Conservation (phyloP, 1,140 invertebrate species). For the Drosophila nikananu region DNA sequence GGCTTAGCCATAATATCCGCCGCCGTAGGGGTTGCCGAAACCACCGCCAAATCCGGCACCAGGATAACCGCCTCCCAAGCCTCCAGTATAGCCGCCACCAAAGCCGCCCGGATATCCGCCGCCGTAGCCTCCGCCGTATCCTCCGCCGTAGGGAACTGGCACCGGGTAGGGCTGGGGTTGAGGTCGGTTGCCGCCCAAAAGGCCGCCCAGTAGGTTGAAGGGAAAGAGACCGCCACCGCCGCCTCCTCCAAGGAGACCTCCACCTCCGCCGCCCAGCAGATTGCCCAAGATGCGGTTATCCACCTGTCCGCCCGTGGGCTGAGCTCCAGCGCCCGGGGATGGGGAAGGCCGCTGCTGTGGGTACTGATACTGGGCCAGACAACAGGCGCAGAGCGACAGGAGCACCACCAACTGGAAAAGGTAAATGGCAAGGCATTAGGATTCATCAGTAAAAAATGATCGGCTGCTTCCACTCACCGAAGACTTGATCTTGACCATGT, state of each 20-base stretch:
- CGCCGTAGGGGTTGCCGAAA: conserved; percentile 38
- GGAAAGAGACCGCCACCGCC: conserved; percentile 35
- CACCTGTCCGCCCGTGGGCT: conserved; percentile 37
- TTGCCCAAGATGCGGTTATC: conserved; percentile 66
- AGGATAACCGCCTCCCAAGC: conserved; percentile 27
- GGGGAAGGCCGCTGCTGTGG: conserved; percentile 44
- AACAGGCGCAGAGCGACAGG: conserved; percentile 46
- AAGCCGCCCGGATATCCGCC: conserved; percentile 44
- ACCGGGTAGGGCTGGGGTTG: conserved; percentile 31
- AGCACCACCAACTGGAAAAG: conserved; percentile 44
- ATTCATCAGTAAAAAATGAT: background rate
- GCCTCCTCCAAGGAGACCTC: conserved; percentile 36
- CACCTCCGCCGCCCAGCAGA: conserved; percentile 53
- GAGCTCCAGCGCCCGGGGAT: conserved; percentile 6
- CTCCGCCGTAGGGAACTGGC: conserved; percentile 38
- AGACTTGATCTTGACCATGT: conserved; percentile 56
- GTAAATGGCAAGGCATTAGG: background rate
- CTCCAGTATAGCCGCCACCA: conserved; percentile 30
- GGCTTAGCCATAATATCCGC: conserved; percentile 51
- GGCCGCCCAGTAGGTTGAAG: conserved; percentile 47
- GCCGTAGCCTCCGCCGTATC: conserved; percentile 49
- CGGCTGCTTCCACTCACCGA: conserved; percentile 46
- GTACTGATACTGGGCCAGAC: conserved; percentile 65
- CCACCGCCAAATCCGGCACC: conserved; percentile 51
- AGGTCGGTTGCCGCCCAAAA: conserved; percentile 58